Conservation (phyloP, 2,797 vertebrate genomes). For the Tragelaphus eurycerus region DNA sequence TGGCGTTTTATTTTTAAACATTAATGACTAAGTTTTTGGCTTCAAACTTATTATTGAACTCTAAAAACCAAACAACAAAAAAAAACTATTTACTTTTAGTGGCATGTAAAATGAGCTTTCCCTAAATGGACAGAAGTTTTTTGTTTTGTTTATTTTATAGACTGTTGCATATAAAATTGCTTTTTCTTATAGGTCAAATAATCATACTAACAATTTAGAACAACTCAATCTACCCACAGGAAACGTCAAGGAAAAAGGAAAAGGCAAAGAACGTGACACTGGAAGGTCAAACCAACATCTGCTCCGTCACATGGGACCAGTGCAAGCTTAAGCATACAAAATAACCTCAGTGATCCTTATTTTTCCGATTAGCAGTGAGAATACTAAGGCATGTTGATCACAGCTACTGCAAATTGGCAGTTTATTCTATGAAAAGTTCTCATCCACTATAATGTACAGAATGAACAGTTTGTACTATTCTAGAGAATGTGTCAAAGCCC, state of each 20-base stretch:
- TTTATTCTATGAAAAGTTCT: background rate
- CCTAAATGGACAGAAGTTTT: background rate
- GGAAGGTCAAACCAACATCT: background rate
- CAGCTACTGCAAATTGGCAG: background rate
- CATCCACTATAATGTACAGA: background rate
- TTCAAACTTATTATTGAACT: background rate
- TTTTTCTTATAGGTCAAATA: background rate
- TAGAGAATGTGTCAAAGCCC: background rate
- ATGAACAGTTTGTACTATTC: background rate
- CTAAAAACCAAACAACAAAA: background rate
- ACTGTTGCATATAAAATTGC: background rate
- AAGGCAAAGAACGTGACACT: background rate
- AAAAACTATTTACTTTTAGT: background rate
- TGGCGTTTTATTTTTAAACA: background rate
- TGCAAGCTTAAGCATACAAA: background rate
- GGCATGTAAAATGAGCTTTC: background rate
- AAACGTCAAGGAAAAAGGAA: background rate
- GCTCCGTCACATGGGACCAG: background rate
- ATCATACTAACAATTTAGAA: background rate
- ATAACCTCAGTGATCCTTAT: background rate
- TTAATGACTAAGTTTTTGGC: background rate
- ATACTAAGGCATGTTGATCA: background rate
- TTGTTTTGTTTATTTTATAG: background rate
- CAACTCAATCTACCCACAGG: background rate
- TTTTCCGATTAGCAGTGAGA: background rate